Evolutionary conservation across 1,140 invertebrate species (phyloP), one percentile per base, ranked within the genome.

Genomic region (Cryptotermes secundus): DNA sequence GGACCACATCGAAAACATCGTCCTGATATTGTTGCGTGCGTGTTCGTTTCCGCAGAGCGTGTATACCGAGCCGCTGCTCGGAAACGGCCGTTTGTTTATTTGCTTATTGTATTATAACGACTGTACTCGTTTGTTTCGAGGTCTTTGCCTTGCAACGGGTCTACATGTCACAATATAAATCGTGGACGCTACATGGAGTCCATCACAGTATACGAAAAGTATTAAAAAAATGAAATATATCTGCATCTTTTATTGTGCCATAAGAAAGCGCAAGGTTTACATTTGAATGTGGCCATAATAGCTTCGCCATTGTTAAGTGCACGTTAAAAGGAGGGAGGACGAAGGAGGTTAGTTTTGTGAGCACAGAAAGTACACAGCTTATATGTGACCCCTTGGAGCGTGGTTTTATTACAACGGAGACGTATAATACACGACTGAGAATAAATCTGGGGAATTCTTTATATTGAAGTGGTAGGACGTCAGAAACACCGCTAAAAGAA

Each of bases 371-470:
- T 72, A n/a, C n/a, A n/a, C n/a, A n/a, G n/a, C n/a, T 14, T 72
- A 72, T 72, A 72, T 72, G 59, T 72, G 59, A n/a, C 26, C 59
- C 59, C 59, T 26, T 72, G 59, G 31, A 72, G 31, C 59, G n/a
- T 72, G 59, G n/a, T 72, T 72, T 72, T 72, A 72, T 72, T 72
- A 31, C 31, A 72, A 72, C 0, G 31, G 59, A 72, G 59, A 31
- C 59, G 59, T 72, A 72, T 72, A 72, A 72, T 72, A 26, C 59
- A 72, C n/a, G 59, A 72, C 59, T 31, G 59, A 31, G 59, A 72
- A 72, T 72, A 72, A 72, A 72, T 72, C 59, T 72, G 26, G 10
- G 59, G 59, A 72, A 72, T 72, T 72, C 59, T 72, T 72, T 72
- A 72, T 72, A 72, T n/a, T 72, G 59, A 72, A 72, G 59, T 72